A percentile compares a stretch with the other conserved stretches of the same genome.
Conservation (phyloP, 2,888 invertebrate species). For the Cylindroiulus punctatus region DNA sequence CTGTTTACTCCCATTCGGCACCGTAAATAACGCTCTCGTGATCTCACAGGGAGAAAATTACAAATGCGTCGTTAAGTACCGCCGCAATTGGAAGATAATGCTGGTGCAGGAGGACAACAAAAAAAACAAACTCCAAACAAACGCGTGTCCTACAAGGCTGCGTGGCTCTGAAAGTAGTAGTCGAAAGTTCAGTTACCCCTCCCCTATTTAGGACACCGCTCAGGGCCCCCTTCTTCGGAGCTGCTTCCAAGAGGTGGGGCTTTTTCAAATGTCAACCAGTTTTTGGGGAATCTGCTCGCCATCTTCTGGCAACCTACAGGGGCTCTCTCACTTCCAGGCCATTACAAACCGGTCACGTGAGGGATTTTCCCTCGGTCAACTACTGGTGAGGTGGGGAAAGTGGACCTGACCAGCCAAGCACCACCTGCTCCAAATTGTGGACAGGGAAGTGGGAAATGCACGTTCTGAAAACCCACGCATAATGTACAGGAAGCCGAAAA, state of each 20-base stretch:
- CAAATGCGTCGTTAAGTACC: no score
- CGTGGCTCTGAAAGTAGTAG: neutral
- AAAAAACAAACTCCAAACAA: neutral
- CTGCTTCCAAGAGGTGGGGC: conserved; percentile 9
- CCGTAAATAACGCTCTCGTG: no score
- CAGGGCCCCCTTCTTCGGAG: neutral
- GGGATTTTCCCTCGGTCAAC: conserved; percentile 35
- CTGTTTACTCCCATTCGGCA: no score
- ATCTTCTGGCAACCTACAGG: neutral
- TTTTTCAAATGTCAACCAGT: conserved; percentile 1
- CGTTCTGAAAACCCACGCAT: neutral
- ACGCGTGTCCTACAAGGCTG: neutral
- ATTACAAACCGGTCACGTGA: neutral
- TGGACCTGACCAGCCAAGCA: neutral
- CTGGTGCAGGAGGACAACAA: neutral
- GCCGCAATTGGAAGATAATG: neutral
- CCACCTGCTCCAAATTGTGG: neutral
- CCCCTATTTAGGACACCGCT: conserved; percentile 42
- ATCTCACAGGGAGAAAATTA: no score
- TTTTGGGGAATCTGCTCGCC: neutral
- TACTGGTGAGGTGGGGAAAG: neutral
- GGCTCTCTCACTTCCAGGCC: neutral
- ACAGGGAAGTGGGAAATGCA: conserved; percentile 35
- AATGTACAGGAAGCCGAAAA: no score
- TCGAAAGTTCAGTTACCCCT: neutral